phyloP scores from a whole-genome alignment of 2,797 vertebrate species.

The Acrocephalus scirpaceus region DNA sequence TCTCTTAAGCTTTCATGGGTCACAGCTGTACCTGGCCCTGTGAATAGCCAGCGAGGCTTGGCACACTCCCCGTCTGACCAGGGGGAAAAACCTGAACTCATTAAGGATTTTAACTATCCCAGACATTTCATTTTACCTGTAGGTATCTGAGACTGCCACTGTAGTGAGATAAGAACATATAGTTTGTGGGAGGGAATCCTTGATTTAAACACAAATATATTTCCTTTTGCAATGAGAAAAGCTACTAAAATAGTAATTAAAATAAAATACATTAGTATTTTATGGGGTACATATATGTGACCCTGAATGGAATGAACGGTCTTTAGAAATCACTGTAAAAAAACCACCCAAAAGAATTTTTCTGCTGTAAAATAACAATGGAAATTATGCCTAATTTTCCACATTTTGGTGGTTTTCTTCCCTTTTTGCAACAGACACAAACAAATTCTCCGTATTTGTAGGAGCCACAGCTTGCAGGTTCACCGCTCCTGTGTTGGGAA shows the following conservation, averaged over 20 bases:
- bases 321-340: neutral
- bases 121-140: neutral
- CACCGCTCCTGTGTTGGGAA: neutral
- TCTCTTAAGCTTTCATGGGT: neutral
- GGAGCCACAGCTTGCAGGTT: neutral
- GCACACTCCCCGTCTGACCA: neutral
- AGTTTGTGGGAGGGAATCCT: neutral
- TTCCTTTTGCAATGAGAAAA: neutral
- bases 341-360: neutral
- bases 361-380: neutral
- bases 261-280: neutral
- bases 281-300: neutral
- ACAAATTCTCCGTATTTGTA: neutral
- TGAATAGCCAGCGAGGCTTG: neutral
- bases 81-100: neutral
- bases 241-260: neutral
- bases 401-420: neutral
- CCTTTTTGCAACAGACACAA: neutral
- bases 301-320: neutral
- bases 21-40: neutral
- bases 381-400: neutral
- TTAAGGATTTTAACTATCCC: neutral
- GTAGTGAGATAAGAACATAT: neutral
- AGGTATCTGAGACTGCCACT: neutral
- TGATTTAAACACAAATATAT: neutral